Evolutionary conservation across 1,140 invertebrate species (phyloP), one percentile per base, ranked within the genome.

Genomic region (Argopecten irradians): DNA sequence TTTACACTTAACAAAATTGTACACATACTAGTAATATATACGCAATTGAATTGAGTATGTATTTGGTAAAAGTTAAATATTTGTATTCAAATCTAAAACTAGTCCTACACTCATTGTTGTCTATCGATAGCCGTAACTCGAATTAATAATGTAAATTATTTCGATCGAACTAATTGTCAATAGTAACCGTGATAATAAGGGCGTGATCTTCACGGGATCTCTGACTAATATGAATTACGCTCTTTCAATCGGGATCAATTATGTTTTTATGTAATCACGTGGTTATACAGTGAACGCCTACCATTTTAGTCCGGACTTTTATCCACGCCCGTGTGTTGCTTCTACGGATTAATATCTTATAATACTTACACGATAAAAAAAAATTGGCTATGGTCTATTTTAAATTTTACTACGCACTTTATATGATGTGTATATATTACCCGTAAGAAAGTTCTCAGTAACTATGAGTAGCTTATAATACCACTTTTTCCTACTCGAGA

Each of bases 131-230:
- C 5, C 55, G 5, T 71, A 71, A 0, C 5, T 71, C 28, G 5
- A 28, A 28, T 71, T 28, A 71, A 71, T 16, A 8, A 2, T 71
- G 22, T 71, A n/a, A 71, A 46, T 28, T 71, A 71, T 71, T n/a
- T 71, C 55, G 13, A 7, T 2, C 16, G n/a, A 71, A 71, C n/a
- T n/a, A n/a, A 28, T 71, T 28, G 22, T 11, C 55, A 28, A 28
- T 28, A 71, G 55, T 71, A 71, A 71, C 55, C 55, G n/a, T 71
- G 28, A 71, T 71, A 71, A 71, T 71, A 71, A 71, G 22, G 55
- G 55, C 55, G 55, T 71, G 55, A 71, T 71, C 55, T 28, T 71
- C 22, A 71, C n/a, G 8, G 1, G 22, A n/a, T 2, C 22, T 28
- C 8, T 71, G 55, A 71, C 55, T 71, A 71, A 71, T 5, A 71